These are phyloP conservation scores for roundworm (Caenorhabditis elegans) DNA, from an alignment of 1,140 invertebrate species.

Conservation along the genomic window WBcel235 BX284606.5:2385501-2386000, in stretches of 20 bases:
- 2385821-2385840: not conserved
- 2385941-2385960: conserved; percentile 17
- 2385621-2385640: conserved; percentile 32
- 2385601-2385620: conserved; percentile 18
- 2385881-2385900: not conserved
- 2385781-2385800: conserved; percentile 23
- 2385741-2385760: conserved; percentile 6
- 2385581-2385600: too few species aligned
- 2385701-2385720: not conserved
- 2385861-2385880: too few species aligned
- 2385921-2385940: not conserved
- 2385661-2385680: not conserved
- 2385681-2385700: not conserved
- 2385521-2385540: too few species aligned
- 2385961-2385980: not conserved
- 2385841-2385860: too few species aligned
- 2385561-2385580: too few species aligned
- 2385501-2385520: too few species aligned
- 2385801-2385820: conserved; percentile 29
- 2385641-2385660: conserved; percentile 30
- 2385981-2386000: not conserved
- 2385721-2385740: not conserved
- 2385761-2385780: conserved; percentile 16
- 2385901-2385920: not conserved
- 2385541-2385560: too few species aligned